Evolutionary conservation across 2,888 invertebrate species (phyloP).

Genomic region (Anaspis maculata): DNA sequence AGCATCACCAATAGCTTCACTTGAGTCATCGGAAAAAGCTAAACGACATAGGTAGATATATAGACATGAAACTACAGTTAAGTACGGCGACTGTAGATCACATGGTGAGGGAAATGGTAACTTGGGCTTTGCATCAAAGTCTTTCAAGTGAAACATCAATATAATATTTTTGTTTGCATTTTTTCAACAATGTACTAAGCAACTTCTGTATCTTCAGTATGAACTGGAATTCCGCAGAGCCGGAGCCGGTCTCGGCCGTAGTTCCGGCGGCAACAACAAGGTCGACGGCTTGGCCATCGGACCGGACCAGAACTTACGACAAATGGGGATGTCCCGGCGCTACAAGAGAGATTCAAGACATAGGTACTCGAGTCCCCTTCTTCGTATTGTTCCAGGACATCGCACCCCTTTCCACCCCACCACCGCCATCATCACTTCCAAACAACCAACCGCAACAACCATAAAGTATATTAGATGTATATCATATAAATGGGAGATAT

Average conservation of each 20-base stretch:
- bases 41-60: too few relatives aligned
- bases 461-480: neutral
- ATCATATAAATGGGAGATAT: neutral
- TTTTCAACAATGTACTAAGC: conserved; percentile 1
- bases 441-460: neutral
- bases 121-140: too few relatives aligned
- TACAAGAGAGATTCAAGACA: conserved; percentile 92
- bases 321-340: conserved; percentile 97
- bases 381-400: conserved; percentile 77
- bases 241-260: conserved; percentile 60
- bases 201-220: conserved; percentile 53
- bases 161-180: neutral
- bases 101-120: too few relatives aligned
- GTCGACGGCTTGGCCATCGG: conserved; percentile 67
- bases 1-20: too few relatives aligned
- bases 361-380: conserved; percentile 94
- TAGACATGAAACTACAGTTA: too few relatives aligned
- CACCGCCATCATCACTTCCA: too few relatives aligned
- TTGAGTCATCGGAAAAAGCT: too few relatives aligned
- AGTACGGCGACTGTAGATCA: too few relatives aligned
- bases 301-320: conserved; percentile 91
- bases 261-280: conserved; percentile 61
- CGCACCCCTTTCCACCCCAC: conserved; percentile 7
- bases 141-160: too few relatives aligned
- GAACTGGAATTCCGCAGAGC: conserved; percentile 89